Conservation (phyloP, 2,113 vertebrate species). For the Neoarius graeffei region DNA sequence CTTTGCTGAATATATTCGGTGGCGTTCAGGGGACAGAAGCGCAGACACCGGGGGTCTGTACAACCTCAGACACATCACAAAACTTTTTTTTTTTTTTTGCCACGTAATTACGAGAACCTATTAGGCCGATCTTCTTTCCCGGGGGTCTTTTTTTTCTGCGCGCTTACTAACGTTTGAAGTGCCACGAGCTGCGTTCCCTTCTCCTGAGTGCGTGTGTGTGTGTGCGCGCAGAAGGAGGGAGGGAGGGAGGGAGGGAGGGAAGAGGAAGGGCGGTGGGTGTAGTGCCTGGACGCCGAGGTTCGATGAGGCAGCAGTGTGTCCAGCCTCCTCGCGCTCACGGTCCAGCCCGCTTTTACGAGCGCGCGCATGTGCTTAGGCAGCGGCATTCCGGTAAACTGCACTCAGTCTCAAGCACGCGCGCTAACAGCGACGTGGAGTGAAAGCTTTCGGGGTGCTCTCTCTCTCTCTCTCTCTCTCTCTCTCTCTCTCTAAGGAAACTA, state of each 20-base stretch:
- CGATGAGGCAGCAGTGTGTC: slow-evolving; percentile 62
- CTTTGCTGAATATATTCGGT: background rate
- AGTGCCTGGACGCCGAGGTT: slow-evolving; percentile 35
- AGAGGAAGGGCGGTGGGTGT: background rate
- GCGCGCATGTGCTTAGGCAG: slow-evolving; percentile 82
- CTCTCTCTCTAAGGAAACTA: slow-evolving; percentile 37
- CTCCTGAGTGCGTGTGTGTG: slow-evolving; percentile 35
- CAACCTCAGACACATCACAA: slow-evolving; percentile 81
- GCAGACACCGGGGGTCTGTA: slow-evolving; percentile 72
- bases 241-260: too few relatives aligned
- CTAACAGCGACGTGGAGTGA: slow-evolving; percentile 45
- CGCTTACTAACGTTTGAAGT: slow-evolving; percentile 79
- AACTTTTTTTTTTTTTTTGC: slow-evolving; percentile 66
- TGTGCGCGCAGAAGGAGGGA: background rate
- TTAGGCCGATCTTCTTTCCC: slow-evolving; percentile 76
- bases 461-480: background rate
- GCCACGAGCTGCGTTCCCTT: slow-evolving; percentile 56
- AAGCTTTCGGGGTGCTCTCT: slow-evolving; percentile 41
- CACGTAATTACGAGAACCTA: slow-evolving; percentile 83
- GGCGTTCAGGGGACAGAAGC: slow-evolving; percentile 56
- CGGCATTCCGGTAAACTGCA: slow-evolving; percentile 70
- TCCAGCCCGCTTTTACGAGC: slow-evolving; percentile 60
- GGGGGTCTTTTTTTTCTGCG: slow-evolving; percentile 71
- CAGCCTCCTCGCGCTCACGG: slow-evolving; percentile 63
- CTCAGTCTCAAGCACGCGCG: slow-evolving; percentile 63